Evolutionary conservation across 2,888 invertebrate genomes (phyloP), one percentile per base, ranked within the genome.

Genomic region (Miltochrista miniata): DNA sequence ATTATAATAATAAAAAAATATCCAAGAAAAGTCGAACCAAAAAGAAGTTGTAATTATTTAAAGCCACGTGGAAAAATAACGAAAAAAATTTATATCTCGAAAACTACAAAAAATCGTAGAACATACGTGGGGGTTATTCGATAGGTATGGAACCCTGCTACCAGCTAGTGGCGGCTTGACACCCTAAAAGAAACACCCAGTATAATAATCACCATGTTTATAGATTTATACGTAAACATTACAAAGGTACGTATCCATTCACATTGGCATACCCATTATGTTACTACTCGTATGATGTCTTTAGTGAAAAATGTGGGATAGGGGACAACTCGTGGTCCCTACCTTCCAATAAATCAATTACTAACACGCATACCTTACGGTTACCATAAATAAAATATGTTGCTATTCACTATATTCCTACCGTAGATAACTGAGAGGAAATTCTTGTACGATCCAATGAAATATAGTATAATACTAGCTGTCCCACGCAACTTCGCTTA

Each of bases 331-430:
- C 70, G 65, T 70, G 70, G 74, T 80, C 84, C 85, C 85, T 70
- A 79, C 79, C 76, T 83, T 74, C 77, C 76, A 73, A 85, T 87
- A 87, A 85, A 87, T 87, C 84, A 84, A 80, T 81, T 81, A 83
- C 78, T 74, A 74, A 69, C 72, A 65, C 67, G 74, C 72, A 75
- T 80, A 77, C 69, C 66, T 78, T 77, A 73, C 70, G 64, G 69
- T 70, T 67, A 69, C 51, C 66, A 66, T 71, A 68, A 72, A 73
- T 75, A 76, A 74, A 71, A 72, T 70, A 72, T 76, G 51, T 42
- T 58, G 42, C 51, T 56, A 59, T 62, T 71, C 64, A 56, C 42
- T 51, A 45, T 49, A 53, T 55, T 13, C 18, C 47, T 48, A 35
- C 43, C 34, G 41, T 40, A 51, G 46, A 51, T 31, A 48, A 42